These are phyloP conservation scores for Epistrophella euchroma DNA, from an alignment of 2,888 invertebrate species.

Conservation along the genomic window DNA sequence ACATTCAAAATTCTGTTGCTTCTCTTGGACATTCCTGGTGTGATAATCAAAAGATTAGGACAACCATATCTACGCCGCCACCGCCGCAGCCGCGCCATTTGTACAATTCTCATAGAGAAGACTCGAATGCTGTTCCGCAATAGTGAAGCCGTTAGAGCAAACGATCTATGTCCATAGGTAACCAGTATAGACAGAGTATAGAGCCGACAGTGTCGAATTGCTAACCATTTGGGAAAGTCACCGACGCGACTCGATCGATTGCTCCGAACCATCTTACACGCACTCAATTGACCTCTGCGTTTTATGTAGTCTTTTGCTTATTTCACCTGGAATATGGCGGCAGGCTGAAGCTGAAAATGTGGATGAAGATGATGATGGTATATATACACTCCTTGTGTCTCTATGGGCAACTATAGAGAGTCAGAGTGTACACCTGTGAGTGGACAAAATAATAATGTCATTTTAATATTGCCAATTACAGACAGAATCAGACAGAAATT, in stretches of 20 bases:
- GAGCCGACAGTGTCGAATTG: constrained; percentile 9
- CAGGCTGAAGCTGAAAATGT: constrained; percentile 22
- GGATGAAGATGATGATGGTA: constrained; percentile 42
- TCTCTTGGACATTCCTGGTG: constrained; percentile 70
- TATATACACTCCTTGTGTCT: constrained; percentile 1
- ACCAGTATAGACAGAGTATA: neutral
- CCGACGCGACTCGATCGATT: constrained; percentile 64
- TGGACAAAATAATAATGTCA: constrained; percentile 71
- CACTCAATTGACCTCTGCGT: constrained; percentile 69
- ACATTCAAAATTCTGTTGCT: constrained; percentile 67
- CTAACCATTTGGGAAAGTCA: constrained; percentile 71
- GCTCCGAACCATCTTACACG: constrained; percentile 63
- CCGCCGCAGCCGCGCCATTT: neutral
- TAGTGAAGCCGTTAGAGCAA: constrained; percentile 69
- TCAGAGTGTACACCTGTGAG: constrained; percentile 58
- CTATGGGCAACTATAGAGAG: neutral
- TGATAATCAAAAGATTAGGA: constrained; percentile 68
- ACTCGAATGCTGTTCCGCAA: constrained; percentile 58
- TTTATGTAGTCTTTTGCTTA: constrained; percentile 46
- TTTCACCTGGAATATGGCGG: constrained; percentile 26
- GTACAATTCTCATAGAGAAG: neutral
- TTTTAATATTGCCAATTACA: constrained; percentile 75
- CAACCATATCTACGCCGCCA: constrained; percentile 43
- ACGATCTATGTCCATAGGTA: constrained; percentile 40
- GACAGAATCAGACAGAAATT: constrained; percentile 66